Percentiles rank a stretch among this genome's conserved stretches.
Evolutionary conservation across 2,888 invertebrate species (phyloP).

Genomic region (Caenorhabditis sulstoni): DNA sequence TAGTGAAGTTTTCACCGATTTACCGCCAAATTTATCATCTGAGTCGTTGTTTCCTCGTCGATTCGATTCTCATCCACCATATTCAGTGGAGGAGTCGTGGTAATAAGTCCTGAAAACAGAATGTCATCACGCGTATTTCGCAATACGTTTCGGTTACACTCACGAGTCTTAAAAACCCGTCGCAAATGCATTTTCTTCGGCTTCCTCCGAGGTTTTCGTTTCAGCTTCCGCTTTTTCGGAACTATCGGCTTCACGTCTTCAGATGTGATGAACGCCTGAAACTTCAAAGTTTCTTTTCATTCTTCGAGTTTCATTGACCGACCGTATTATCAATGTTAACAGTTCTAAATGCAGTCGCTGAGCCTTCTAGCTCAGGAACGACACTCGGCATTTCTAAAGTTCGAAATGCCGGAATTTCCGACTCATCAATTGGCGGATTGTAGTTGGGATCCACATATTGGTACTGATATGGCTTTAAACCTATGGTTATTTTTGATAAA

Average conservation of each 20-base stretch:
- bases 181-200: constrained; percentile 59
- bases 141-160: constrained; percentile 8
- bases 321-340: constrained; percentile 37
- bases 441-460: constrained; percentile 39
- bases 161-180: constrained; percentile 50
- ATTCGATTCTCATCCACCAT: constrained; percentile 36
- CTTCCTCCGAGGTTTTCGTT: constrained; percentile 25
- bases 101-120: constrained; percentile 51
- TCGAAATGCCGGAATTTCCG: constrained; percentile 38
- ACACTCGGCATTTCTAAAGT: not conserved
- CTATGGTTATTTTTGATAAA: constrained; percentile 50
- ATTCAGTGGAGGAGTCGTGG: constrained; percentile 38
- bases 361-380: constrained; percentile 8
- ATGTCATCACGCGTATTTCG: not conserved
- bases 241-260: constrained; percentile 32
- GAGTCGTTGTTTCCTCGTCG: constrained; percentile 33
- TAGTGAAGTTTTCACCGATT: not conserved
- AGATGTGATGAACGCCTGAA: constrained; percentile 31
- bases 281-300: not conserved
- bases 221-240: constrained; percentile 45
- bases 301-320: not conserved
- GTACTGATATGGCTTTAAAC: constrained; percentile 44
- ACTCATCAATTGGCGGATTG: constrained; percentile 12
- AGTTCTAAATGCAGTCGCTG: constrained; percentile 6
- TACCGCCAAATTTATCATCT: constrained; percentile 49